Percentiles rank a stretch among this genome's conserved stretches.
phyloP scores from a whole-genome alignment of 2,113 vertebrate genomes.

The Rhabdornis inornatus region DNA sequence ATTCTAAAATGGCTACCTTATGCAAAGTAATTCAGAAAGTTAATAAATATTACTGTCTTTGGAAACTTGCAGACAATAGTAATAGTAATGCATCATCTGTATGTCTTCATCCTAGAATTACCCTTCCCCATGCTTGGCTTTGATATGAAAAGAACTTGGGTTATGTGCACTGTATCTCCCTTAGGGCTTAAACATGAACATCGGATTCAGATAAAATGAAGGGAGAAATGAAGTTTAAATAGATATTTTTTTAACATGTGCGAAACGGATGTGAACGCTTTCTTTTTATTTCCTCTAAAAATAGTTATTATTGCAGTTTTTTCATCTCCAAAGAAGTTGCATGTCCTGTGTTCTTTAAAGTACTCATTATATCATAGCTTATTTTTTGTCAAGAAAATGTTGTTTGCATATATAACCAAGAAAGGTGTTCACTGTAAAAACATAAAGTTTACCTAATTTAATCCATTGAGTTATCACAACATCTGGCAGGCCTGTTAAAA shows the following conservation, averaged over 20 bases:
- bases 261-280: not conserved
- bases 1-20: not conserved
- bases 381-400: not conserved
- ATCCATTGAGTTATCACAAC: not conserved
- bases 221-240: not conserved
- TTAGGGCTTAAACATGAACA: not conserved
- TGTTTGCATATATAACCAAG: not conserved
- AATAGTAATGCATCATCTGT: not conserved
- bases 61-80: not conserved
- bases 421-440: not conserved
- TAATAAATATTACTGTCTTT: not conserved
- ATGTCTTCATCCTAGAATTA: not conserved
- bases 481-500: not conserved
- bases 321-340: not conserved
- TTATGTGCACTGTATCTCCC: not conserved
- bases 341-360: not conserved
- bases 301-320: not conserved
- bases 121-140: not conserved
- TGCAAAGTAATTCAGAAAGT: not conserved
- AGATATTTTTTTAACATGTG: not conserved
- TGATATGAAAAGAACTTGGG: not conserved
- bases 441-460: not conserved
- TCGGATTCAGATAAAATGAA: not conserved
- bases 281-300: not conserved
- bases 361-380: not conserved